Evolutionary conservation across 2,888 invertebrate species (phyloP), one percentile per base, ranked within the genome.

Genomic region (Caenorhabditis angaria): DNA sequence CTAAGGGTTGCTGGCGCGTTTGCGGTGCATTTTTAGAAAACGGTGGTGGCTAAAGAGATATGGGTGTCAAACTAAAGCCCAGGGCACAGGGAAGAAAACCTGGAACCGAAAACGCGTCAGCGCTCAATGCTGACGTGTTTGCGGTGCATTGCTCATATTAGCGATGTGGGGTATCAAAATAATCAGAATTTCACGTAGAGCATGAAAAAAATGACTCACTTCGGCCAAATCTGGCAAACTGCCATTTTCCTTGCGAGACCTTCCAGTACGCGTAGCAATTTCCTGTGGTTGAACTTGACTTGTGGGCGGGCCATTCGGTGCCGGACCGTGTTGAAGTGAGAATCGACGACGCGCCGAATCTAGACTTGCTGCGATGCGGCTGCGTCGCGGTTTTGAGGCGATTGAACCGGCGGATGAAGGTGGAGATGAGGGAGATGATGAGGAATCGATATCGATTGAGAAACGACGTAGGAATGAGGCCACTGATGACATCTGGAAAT

Each of bases 311-410:
- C 54, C 22, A 22, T 41, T 25, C 51, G 61, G n/a, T 51, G 57
- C 65, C 4, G 57, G n/a, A 6, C 65, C 65, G 55, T 67, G 77
- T 56, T 80, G 80, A 2, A 80, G 68, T 10, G 80, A 80, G 61
- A 80, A 78, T 14, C 80, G 62, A n/a, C 80, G 58, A 28, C 80
- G 58, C 1, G 80, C 80, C 20, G 78, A 80, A 35, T 80, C 76
- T 24, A 78, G 62, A 25, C 71, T 64, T 1, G 75, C 75, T 4
- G 69, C 71, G 14, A 70, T 69, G 18, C 72, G 41, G 20, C 71
- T 63, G 25, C 68, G 63, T 51, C 71, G 59, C 50, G 64, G 64
- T 2, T 59, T 32, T 6, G 62, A 59, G 32, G 62, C 27, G 47
- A 51, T 24, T 32, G 65, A 66, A 41, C 58, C 51, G 51, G 65